Evolutionary conservation across 1,140 invertebrate genomes (phyloP).

Genomic region (Pomacea maculata): DNA sequence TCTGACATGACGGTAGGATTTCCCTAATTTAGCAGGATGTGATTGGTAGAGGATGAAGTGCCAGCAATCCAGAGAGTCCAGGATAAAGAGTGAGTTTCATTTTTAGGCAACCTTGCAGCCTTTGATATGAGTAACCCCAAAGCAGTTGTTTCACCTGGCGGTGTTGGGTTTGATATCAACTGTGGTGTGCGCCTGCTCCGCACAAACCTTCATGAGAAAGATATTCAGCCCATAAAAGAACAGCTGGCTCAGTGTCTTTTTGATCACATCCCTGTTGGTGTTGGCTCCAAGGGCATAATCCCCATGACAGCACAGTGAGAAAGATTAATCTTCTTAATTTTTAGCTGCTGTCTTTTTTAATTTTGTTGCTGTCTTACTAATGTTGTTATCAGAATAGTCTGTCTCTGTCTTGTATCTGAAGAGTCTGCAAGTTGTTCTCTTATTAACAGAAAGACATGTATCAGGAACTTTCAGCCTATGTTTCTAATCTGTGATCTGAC

Average conservation of each 20-base stretch:
- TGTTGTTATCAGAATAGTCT: neutral
- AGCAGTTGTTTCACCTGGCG: constrained; percentile 96
- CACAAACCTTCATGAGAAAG: constrained; percentile 95
- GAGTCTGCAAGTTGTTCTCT: too few relatives aligned
- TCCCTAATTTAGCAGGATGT: neutral
- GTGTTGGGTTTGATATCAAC: constrained; percentile 99
- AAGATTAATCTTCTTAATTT: constrained; percentile 1
- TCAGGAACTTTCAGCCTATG: too few relatives aligned
- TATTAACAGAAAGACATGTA: too few relatives aligned
- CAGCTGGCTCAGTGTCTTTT: constrained; percentile 97
- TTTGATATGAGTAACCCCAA: constrained; percentile 95
- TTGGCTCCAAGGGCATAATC: constrained; percentile 98
- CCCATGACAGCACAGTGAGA: constrained; percentile 89
- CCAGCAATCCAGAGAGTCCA: neutral
- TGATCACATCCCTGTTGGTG: constrained; percentile 99
- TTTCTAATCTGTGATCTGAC: too few relatives aligned
- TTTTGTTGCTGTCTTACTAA: neutral
- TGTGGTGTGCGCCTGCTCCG: constrained; percentile 95
- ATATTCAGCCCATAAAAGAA: constrained; percentile 96
- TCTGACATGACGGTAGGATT: too few relatives aligned
- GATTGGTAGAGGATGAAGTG: neutral
- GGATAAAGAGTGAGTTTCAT: constrained; percentile 32
- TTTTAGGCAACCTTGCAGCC: constrained; percentile 96
- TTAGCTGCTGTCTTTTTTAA: neutral
- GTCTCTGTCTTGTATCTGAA: too few relatives aligned